Conservation (phyloP, 1,140 invertebrate species). For the Episyrphus balteatus region DNA sequence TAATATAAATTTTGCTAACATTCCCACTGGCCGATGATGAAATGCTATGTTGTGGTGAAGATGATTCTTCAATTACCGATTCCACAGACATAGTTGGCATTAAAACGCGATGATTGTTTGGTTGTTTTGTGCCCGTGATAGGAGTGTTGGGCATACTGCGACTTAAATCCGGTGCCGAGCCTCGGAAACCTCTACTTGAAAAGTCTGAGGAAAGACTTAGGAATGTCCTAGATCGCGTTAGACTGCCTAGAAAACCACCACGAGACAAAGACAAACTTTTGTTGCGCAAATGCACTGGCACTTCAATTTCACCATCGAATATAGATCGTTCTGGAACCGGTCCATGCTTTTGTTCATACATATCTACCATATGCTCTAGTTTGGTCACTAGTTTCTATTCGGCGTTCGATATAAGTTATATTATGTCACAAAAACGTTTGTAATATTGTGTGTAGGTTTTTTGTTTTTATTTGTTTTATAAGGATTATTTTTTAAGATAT, state of each 20-base stretch:
- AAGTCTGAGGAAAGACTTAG: slow-evolving; percentile 16
- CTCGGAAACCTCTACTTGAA: slow-evolving; percentile 20
- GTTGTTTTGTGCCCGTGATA: slow-evolving; percentile 21
- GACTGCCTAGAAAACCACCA: slow-evolving; percentile 38
- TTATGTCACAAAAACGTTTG: not conserved
- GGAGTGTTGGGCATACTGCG: slow-evolving; percentile 32
- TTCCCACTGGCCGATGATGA: not conserved
- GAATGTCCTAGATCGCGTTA: slow-evolving; percentile 42
- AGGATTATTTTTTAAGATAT: slow-evolving; percentile 14
- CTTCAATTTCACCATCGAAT: slow-evolving; percentile 37
- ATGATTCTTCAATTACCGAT: not conserved
- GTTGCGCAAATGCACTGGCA: slow-evolving; percentile 36
- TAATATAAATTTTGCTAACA: not conserved
- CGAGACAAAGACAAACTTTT: slow-evolving; percentile 39
- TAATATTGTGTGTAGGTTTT: slow-evolving; percentile 6
- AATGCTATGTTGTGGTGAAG: not conserved
- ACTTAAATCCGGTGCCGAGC: slow-evolving; percentile 33
- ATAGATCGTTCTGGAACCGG: slow-evolving; percentile 35
- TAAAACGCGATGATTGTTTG: not conserved
- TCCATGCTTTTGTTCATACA: slow-evolving; percentile 42
- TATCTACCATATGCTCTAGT: slow-evolving; percentile 28
- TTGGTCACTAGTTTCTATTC: slow-evolving; percentile 6
- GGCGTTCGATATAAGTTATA: not conserved
- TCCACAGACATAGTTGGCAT: not conserved
- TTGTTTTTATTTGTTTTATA: slow-evolving; percentile 5